phyloP scores from a whole-genome alignment of 2,797 vertebrate species.

The Enteromius viviparus region DNA sequence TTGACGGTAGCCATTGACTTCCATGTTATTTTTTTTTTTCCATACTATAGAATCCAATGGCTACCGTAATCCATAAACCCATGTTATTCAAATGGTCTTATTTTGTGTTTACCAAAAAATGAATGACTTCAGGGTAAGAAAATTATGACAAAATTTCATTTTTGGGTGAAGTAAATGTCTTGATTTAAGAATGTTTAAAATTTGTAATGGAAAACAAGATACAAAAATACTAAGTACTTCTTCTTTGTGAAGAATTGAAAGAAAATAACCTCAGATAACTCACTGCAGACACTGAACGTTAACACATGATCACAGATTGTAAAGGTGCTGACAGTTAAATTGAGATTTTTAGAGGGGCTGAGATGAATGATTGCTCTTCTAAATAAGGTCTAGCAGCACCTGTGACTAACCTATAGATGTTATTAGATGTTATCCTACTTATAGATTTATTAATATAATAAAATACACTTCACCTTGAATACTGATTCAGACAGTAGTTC shows the following conservation, averaged over 20 bases:
- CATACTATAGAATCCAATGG: not conserved
- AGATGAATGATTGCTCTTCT: slow-evolving; percentile 10
- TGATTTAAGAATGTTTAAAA: not conserved
- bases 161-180: not conserved
- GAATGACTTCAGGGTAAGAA: not conserved
- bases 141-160: not conserved
- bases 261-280: not conserved
- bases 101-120: not conserved
- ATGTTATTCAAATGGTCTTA: not conserved
- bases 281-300: not conserved
- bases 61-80: not conserved
- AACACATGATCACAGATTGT: not conserved
- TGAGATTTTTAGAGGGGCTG: not conserved
- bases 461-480: not conserved
- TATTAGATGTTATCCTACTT: no score
- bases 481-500: not conserved
- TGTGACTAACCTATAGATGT: not conserved
- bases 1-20: not conserved
- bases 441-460: not conserved
- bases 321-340: not conserved
- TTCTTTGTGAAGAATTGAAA: not conserved
- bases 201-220: not conserved
- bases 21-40: not conserved
- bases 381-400: slow-evolving; percentile 4
- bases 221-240: not conserved